A percentile compares a stretch with the other conserved stretches of the same genome.
phyloP scores from a whole-genome alignment of 2,888 invertebrate species.

The Polydrusus tereticollis region DNA sequence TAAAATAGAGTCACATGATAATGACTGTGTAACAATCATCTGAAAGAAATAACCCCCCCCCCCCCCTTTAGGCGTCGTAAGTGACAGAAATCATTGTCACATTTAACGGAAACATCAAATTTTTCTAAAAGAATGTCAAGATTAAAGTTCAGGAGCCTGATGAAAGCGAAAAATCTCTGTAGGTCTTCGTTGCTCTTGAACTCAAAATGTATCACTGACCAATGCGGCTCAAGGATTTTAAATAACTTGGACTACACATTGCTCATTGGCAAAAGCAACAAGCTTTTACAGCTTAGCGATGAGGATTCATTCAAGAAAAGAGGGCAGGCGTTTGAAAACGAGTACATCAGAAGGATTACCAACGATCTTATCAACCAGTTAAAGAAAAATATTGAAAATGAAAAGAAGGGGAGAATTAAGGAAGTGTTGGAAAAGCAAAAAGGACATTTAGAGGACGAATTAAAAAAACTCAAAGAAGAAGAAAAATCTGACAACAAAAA shows the following conservation, averaged over 20 bases:
- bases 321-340: conserved; percentile 50
- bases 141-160: too few relatives aligned
- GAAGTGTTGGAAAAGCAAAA: conserved; percentile 44
- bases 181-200: too few relatives aligned
- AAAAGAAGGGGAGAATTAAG: conserved; percentile 27
- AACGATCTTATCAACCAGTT: conserved; percentile 47
- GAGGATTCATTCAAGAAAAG: conserved; percentile 49
- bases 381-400: conserved; percentile 41
- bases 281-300: conserved; percentile 11
- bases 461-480: conserved; percentile 30
- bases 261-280: neutral
- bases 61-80: too few relatives aligned
- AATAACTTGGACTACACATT: neutral
- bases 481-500: conserved; percentile 17
- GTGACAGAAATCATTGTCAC: too few relatives aligned
- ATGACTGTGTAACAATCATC: too few relatives aligned
- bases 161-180: neutral
- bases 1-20: too few relatives aligned
- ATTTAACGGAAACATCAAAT: too few relatives aligned
- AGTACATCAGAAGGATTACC: conserved; percentile 49
- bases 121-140: too few relatives aligned
- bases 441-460: conserved; percentile 34
- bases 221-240: neutral
- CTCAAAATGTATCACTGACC: neutral
- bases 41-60: too few relatives aligned